A percentile compares a stretch with the other conserved stretches of the same genome.
These are phyloP conservation scores for Phyllostomus hastatus DNA, from an alignment of 2,113 vertebrate genomes.

Conservation along the genomic window DNA sequence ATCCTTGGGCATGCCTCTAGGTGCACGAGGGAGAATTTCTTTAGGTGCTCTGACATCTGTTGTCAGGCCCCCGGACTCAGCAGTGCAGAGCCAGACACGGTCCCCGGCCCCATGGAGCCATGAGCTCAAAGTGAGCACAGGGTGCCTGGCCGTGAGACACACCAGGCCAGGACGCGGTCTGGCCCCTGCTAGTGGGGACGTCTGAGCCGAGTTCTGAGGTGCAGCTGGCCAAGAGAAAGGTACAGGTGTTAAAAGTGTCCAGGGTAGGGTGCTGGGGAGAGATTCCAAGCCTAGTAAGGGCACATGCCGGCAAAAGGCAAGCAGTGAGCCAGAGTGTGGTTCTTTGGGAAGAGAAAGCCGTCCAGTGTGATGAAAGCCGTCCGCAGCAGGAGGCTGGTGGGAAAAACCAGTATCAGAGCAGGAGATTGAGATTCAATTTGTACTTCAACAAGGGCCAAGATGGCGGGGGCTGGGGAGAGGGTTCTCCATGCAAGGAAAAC, in stretches of 20 bases:
- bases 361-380: fast-evolving
- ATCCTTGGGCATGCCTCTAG: neutral
- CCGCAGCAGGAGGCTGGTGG: fast-evolving
- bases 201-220: neutral
- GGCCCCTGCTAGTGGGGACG: neutral
- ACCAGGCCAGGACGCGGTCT: too few species aligned
- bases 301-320: neutral
- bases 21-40: neutral
- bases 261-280: neutral
- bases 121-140: neutral
- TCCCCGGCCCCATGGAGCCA: neutral
- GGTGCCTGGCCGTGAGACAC: fast-evolving
- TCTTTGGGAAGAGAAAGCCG: too few species aligned
- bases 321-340: fast-evolving
- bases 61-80: too few species aligned
- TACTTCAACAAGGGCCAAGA: neutral
- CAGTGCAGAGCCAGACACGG: neutral
- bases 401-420: neutral
- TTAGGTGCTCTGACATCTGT: neutral
- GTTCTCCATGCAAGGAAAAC: fast-evolving
- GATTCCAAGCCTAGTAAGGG: neutral
- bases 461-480: fast-evolving
- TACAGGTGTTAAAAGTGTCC: too few species aligned
- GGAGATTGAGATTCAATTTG: fast-evolving
- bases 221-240: neutral